Base-by-base conservation (phyloP, 2,113 vertebrate species). In the Mirza zaza region DNA sequence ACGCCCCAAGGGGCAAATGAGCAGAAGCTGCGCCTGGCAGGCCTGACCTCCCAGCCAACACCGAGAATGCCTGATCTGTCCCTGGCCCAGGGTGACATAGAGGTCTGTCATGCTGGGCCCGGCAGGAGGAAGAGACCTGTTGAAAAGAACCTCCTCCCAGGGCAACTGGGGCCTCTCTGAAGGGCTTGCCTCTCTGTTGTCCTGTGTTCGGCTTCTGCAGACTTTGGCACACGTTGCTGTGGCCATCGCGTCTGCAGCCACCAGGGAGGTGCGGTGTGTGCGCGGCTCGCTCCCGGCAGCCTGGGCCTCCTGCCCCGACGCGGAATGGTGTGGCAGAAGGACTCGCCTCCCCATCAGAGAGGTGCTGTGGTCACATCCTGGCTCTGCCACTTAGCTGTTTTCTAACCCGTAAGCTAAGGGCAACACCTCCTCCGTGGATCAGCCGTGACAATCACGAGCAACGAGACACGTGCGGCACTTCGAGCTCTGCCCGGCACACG, bases 221-320 rank as follows among this genome's bases (percentile, higher is more conserved):
- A 42, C 34, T 12, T 52, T 32, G 65, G 73, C 61, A 86, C 52
- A 34, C 1, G 36, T 12, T 7, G 14, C 7, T 3, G 2, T 0
- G 14, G 93, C 21, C 63, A 2, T 6, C 0, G 71, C 1, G 29
- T 61, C 50, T 20, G 42, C 4, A 34, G 82, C 55, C 12, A 5
- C 42, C 8, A 67, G 65, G 39, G n/a, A 32, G n/a, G 36, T 23
- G 1, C 17, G 0, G 21, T 11, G 8, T 0, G 17, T 10, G 10
- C 0, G 8, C 8, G 12, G 11, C 39, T 10, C 0, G 14, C 23
- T 15, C 42, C 3, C 0, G 13, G 55, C 55, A 15, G 50, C 0
- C 2, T 0, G 73, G 71, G 42, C 55, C n/a, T 65, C 45, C 34
- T 27, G 48, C 17, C 10, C 15, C 0, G 1, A 25, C 45, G 2